phyloP scores from a whole-genome alignment of 2,113 vertebrate genomes.

The Nematolebias whitei region DNA sequence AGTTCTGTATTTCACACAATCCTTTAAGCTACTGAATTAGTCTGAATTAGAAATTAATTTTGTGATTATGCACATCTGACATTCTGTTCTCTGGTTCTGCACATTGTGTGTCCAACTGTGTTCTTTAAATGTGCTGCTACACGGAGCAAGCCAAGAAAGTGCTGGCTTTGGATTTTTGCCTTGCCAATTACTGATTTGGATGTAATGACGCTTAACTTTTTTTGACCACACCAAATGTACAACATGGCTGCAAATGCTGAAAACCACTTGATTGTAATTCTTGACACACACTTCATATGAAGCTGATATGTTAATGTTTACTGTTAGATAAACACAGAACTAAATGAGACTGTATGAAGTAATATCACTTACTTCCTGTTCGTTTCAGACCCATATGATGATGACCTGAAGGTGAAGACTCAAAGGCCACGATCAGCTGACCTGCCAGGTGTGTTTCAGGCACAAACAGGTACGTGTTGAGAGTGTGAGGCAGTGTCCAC shows the following conservation, averaged over 20 bases:
- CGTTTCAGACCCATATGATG: conserved; percentile 88
- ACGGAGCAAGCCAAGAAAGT: conserved; percentile 45
- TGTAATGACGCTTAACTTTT: conserved; percentile 28
- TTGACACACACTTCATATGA: neutral
- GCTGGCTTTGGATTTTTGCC: conserved; percentile 54
- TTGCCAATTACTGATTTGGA: conserved; percentile 59
- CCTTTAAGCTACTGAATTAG: too few relatives aligned
- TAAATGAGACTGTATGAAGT: neutral
- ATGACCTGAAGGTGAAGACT: conserved; percentile 96
- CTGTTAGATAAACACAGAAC: neutral
- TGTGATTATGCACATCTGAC: conserved; percentile 32
- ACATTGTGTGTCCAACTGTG: conserved; percentile 25
- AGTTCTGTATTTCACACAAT: too few relatives aligned
- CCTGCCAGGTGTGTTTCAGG: conserved; percentile 96
- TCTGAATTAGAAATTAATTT: too few relatives aligned
- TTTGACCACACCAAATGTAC: conserved; percentile 13
- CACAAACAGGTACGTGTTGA: conserved; percentile 91
- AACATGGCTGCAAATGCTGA: neutral
- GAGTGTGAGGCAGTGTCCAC: conserved; percentile 21
- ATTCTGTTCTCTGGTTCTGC: conserved; percentile 18
- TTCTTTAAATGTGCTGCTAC: conserved; percentile 48
- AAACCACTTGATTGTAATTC: neutral
- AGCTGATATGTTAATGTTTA: neutral
- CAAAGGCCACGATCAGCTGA: conserved; percentile 97
- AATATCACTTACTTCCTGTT: neutral